Evolutionary conservation across 2,113 vertebrate genomes (phyloP).

Genomic region (Eidolon helvum): DNA sequence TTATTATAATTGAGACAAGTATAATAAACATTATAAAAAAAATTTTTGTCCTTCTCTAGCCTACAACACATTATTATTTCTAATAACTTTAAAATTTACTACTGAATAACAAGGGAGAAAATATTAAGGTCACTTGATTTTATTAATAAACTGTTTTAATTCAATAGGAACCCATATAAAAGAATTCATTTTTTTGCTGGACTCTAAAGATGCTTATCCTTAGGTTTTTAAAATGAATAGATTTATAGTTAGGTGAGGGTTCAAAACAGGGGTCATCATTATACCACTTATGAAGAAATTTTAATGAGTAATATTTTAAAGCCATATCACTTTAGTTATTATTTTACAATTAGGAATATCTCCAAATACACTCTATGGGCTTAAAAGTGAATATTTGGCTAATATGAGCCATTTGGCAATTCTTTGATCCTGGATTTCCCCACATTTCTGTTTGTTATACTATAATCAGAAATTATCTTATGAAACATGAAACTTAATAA

Average conservation of each 20-base stretch:
- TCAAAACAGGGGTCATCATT: not conserved
- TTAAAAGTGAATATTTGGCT: constrained; percentile 32
- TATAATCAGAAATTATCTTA: constrained; percentile 50
- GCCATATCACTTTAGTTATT: not conserved
- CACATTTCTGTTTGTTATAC: constrained; percentile 73
- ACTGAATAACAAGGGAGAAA: not conserved
- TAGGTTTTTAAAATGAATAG: not conserved
- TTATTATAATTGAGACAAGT: not conserved
- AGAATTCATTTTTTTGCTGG: not conserved
- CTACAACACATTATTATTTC: not conserved
- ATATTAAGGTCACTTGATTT: not conserved
- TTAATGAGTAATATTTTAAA: not conserved
- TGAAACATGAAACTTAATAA: constrained; percentile 48
- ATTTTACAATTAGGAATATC: not conserved
- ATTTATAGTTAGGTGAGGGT: not conserved
- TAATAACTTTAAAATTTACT: not conserved
- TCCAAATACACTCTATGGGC: constrained; percentile 19
- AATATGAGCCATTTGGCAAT: constrained; percentile 50
- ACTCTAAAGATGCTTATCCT: not conserved
- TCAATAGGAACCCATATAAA: not conserved
- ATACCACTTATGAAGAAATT: not conserved
- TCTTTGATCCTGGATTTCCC: constrained; percentile 72
- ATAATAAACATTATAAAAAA: not conserved
- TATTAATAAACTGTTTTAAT: not conserved
- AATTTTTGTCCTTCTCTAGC: not conserved